Conservation (phyloP, 1,140 invertebrate genomes). For the Lepidotrigona ventralis region DNA sequence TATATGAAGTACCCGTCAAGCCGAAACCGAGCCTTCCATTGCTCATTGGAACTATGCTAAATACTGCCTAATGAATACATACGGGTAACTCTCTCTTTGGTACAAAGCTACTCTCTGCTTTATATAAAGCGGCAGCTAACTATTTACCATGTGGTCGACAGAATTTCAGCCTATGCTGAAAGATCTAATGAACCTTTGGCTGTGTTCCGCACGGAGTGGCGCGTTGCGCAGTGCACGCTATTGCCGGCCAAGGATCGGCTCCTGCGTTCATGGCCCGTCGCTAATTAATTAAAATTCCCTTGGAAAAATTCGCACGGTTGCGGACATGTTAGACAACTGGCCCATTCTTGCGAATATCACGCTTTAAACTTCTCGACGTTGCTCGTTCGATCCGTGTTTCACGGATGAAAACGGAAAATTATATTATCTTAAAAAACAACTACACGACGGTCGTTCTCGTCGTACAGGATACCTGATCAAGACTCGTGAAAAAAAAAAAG, state of each 20-base stretch:
- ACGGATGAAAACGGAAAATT: no score
- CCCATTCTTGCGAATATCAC: conserved; percentile 20
- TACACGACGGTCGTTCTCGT: background rate
- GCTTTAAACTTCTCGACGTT: conserved; percentile 31
- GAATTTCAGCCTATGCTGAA: conserved; percentile 67
- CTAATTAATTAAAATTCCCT: conserved; percentile 65
- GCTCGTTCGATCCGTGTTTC: background rate
- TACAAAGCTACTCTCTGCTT: conserved; percentile 70
- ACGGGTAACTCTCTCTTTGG: conserved; percentile 75
- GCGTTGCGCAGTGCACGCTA: background rate
- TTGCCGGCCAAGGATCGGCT: conserved; percentile 26
- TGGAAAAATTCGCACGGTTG: conserved; percentile 48
- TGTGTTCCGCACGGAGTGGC: conserved; percentile 26
- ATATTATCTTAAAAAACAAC: background rate
- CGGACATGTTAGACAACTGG: conserved; percentile 54
- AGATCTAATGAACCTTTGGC: conserved; percentile 68
- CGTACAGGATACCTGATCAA: background rate
- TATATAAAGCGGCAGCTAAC: conserved; percentile 65
- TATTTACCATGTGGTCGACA: conserved; percentile 73
- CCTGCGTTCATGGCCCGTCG: background rate
- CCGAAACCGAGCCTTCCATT: background rate
- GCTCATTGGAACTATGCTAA: conserved; percentile 63
- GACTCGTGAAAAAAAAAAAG: no score
- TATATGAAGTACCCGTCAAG: background rate
- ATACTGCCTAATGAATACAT: conserved; percentile 75